phyloP scores from a whole-genome alignment of 2,797 vertebrate genomes.

The Falco columbarius region DNA sequence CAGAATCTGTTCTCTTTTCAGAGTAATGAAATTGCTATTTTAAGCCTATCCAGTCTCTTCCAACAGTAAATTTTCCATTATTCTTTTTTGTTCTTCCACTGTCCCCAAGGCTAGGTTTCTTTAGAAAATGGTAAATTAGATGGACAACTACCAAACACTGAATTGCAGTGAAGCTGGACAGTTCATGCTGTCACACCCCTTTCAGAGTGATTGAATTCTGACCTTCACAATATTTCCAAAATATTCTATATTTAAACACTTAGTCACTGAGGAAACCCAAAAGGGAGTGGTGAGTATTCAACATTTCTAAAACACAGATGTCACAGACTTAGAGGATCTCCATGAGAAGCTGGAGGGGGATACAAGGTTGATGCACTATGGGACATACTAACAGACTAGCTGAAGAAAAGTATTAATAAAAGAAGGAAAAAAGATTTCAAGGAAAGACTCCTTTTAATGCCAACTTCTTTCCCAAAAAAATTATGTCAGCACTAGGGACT shows the following conservation, averaged over 20 bases:
- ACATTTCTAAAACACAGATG: neutral
- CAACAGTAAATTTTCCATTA: neutral
- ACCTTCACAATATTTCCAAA: neutral
- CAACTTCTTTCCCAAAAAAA: neutral
- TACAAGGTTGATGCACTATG: neutral
- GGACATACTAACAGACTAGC: neutral
- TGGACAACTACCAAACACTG: neutral
- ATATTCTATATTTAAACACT: neutral
- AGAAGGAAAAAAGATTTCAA: neutral
- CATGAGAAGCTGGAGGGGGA: neutral
- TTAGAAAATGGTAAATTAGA: neutral
- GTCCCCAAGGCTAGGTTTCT: neutral
- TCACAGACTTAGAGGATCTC: neutral
- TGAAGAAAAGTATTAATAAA: neutral
- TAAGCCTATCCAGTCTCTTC: neutral
- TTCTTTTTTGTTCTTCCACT: neutral
- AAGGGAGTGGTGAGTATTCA: neutral
- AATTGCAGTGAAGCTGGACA: neutral
- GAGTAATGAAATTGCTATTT: neutral
- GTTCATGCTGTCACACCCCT: neutral
- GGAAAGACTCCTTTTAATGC: neutral
- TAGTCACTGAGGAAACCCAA: neutral
- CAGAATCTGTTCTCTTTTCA: neutral
- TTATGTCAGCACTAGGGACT: neutral
- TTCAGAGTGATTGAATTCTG: neutral